These are phyloP conservation scores for Danio tinwini DNA, from an alignment of 2,797 vertebrate genomes.

Conservation along the genomic window DNA sequence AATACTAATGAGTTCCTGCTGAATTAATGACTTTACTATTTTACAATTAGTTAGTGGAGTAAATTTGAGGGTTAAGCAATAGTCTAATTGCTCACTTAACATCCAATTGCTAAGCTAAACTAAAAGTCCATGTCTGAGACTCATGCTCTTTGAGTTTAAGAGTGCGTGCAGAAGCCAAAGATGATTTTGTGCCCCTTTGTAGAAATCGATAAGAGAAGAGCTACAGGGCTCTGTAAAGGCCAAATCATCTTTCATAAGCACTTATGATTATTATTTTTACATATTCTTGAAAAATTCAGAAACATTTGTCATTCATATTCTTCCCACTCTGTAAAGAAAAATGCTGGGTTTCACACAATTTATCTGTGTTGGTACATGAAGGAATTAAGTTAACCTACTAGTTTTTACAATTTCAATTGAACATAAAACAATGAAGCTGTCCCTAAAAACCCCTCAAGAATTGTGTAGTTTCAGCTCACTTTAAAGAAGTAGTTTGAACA, in stretches of 20 bases:
- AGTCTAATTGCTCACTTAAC: conserved; percentile 23
- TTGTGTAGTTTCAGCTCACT: too few relatives aligned
- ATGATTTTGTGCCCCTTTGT: background rate
- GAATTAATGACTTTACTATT: conserved; percentile 37
- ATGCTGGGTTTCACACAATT: too few relatives aligned
- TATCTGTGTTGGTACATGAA: too few relatives aligned
- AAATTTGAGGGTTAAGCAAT: conserved; percentile 11
- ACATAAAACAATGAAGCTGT: too few relatives aligned
- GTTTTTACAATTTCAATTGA: too few relatives aligned
- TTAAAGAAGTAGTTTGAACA: too few relatives aligned
- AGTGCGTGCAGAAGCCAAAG: background rate
- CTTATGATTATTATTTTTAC: background rate
- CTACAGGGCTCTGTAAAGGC: background rate
- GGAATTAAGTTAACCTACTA: too few relatives aligned
- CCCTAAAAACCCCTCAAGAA: too few relatives aligned
- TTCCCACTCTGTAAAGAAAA: background rate
- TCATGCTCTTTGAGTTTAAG: background rate
- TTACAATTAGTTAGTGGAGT: conserved; percentile 29
- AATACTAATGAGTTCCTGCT: conserved; percentile 6
- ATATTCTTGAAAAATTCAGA: background rate
- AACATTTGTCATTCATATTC: background rate
- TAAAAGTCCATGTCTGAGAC: background rate
- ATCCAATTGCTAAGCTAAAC: conserved; percentile 5
- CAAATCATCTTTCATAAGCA: background rate
- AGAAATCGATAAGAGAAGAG: background rate